Evolutionary conservation across 2,888 invertebrate species (phyloP).

Genomic region (Phanerotoma sp.): DNA sequence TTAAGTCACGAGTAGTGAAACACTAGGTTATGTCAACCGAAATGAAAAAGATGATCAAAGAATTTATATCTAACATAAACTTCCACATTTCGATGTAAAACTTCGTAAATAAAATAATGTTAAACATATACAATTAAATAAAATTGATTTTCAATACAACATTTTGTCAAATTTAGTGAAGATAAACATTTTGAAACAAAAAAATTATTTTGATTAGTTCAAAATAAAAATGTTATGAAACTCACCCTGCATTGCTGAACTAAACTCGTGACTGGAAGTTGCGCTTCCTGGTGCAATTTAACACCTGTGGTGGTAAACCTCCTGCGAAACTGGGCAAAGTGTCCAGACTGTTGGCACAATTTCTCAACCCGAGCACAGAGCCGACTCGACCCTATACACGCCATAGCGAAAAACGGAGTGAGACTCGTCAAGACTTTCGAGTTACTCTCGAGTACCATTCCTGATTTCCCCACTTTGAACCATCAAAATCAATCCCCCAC

Average conservation of each 20-base stretch:
- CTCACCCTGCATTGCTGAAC: conserved; percentile 58
- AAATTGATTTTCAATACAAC: too few relatives aligned
- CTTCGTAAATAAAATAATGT: not conserved
- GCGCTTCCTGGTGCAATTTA: conserved; percentile 68
- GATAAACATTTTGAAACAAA: too few relatives aligned
- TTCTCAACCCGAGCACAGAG: conserved; percentile 81
- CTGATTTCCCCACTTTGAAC: conserved; percentile 32
- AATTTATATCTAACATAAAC: not conserved
- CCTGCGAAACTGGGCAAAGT: conserved; percentile 63
- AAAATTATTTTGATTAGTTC: too few relatives aligned
- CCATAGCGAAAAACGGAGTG: conserved; percentile 79
- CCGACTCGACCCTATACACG: conserved; percentile 80
- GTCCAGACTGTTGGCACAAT: conserved; percentile 74
- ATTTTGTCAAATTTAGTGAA: too few relatives aligned
- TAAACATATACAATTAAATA: too few relatives aligned
- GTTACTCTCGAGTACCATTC: conserved; percentile 43
- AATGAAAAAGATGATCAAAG: not conserved
- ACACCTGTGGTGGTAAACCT: conserved; percentile 69
- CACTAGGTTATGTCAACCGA: conserved; percentile 19
- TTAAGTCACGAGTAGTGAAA: conserved; percentile 9
- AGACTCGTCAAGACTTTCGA: conserved; percentile 55
- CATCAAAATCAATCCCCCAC: conserved; percentile 26
- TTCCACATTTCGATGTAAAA: not conserved
- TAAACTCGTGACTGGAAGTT: conserved; percentile 57
- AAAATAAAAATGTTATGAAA: conserved; percentile 1